Conservation (phyloP, 2,888 invertebrate species). For the Anthrax anthrax region DNA sequence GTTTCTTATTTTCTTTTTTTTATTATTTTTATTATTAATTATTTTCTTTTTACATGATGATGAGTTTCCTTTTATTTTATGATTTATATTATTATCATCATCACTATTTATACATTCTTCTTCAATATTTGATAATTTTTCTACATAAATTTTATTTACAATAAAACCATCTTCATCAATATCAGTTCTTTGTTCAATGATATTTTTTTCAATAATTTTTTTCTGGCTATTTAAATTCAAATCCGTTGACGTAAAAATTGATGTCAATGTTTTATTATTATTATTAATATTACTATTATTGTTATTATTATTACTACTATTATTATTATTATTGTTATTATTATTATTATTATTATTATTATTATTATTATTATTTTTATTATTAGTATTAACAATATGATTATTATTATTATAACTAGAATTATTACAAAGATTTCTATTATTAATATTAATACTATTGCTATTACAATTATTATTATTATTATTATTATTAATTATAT, state of each 20-base stretch:
- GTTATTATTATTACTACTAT: background rate
- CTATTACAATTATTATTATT: background rate
- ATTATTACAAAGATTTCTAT: conserved; percentile 2
- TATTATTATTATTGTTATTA: conserved; percentile 1
- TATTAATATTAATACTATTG: background rate
- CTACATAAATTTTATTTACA: background rate
- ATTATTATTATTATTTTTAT: background rate
- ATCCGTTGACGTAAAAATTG: too few relatives aligned
- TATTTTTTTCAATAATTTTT: background rate
- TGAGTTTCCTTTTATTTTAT: background rate
- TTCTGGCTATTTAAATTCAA: too few relatives aligned
- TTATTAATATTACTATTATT: background rate
- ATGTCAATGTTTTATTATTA: background rate
- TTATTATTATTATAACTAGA: conserved; percentile 1
- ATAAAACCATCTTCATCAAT: background rate
- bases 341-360: background rate
- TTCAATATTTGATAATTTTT: background rate
- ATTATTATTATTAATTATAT: conserved; percentile 5
- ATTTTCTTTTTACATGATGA: background rate
- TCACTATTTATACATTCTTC: background rate
- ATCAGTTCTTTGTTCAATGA: background rate
- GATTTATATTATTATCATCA: background rate
- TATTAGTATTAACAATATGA: background rate
- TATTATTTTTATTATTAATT: background rate
- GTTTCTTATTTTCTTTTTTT: background rate